phyloP scores from a whole-genome alignment of 1,140 invertebrate genomes.

The Nephotettix cincticeps region DNA sequence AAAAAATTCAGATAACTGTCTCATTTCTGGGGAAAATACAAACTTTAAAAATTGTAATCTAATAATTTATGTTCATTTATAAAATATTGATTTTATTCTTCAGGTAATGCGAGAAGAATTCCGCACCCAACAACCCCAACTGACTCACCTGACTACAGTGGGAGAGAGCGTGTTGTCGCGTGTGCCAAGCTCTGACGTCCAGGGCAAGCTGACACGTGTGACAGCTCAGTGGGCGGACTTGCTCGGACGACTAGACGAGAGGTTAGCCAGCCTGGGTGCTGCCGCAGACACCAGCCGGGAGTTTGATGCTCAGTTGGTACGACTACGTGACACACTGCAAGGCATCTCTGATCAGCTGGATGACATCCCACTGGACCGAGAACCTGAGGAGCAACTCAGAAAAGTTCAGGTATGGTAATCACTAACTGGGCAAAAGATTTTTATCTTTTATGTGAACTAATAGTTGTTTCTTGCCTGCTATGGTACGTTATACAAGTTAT shows the following conservation, averaged over 20 bases:
- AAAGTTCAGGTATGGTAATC: slow-evolving; percentile 63
- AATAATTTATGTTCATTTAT: too few relatives aligned
- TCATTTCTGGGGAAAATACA: too few relatives aligned
- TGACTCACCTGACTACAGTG: slow-evolving; percentile 80
- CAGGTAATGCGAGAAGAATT: slow-evolving; percentile 93
- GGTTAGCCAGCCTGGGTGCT: slow-evolving; percentile 80
- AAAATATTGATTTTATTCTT: too few relatives aligned
- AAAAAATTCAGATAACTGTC: too few relatives aligned
- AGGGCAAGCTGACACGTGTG: slow-evolving; percentile 63
- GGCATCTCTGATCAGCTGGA: slow-evolving; percentile 84
- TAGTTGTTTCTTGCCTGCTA: too few relatives aligned
- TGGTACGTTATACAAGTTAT: too few relatives aligned
- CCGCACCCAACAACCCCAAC: slow-evolving; percentile 82
- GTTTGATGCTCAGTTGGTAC: slow-evolving; percentile 81
- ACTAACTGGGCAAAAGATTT: too few relatives aligned
- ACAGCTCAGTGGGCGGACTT: slow-evolving; percentile 79
- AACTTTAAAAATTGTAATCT: too few relatives aligned
- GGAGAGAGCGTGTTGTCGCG: slow-evolving; percentile 73
- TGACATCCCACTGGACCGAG: slow-evolving; percentile 75
- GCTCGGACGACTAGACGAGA: slow-evolving; percentile 73
- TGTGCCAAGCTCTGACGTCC: slow-evolving; percentile 66
- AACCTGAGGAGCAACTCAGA: slow-evolving; percentile 83
- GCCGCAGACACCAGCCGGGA: slow-evolving; percentile 86
- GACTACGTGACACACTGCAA: slow-evolving; percentile 78
- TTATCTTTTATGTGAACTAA: too few relatives aligned